phyloP scores from a whole-genome alignment of 2,888 invertebrate species.

The Seladonia tumulorum region DNA sequence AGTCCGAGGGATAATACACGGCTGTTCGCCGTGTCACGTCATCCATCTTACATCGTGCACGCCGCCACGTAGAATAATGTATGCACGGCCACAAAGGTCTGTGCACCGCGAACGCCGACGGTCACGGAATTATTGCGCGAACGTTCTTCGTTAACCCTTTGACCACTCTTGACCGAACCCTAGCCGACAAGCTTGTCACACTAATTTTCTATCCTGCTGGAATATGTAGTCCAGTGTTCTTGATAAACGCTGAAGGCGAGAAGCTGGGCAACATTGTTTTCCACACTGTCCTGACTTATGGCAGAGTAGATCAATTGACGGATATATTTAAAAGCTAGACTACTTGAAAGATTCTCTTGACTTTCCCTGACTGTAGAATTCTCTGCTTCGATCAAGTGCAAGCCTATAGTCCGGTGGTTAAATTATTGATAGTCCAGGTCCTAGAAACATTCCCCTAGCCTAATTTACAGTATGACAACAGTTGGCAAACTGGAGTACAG shows the following conservation, averaged over 20 bases:
- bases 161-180: constrained; percentile 8
- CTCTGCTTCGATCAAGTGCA: neutral
- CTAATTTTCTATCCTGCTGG: neutral
- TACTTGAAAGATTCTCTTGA: neutral
- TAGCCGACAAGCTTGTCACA: neutral
- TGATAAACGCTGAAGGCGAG: neutral
- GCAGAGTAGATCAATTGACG: neutral
- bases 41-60: constrained; percentile 61
- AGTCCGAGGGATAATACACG: constrained; percentile 66
- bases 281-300: neutral
- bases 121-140: constrained; percentile 40
- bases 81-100: constrained; percentile 37
- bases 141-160: constrained; percentile 20
- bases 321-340: neutral
- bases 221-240: neutral
- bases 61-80: constrained; percentile 22
- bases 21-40: constrained; percentile 46
- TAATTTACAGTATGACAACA: neutral
- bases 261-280: neutral
- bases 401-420: neutral
- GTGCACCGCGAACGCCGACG: constrained; percentile 20
- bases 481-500: too few relatives aligned
- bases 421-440: neutral
- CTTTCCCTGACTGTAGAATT: neutral
- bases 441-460: neutral